phyloP scores from a whole-genome alignment of 2,888 invertebrate genomes.

The Temnothorax ravouxi region DNA sequence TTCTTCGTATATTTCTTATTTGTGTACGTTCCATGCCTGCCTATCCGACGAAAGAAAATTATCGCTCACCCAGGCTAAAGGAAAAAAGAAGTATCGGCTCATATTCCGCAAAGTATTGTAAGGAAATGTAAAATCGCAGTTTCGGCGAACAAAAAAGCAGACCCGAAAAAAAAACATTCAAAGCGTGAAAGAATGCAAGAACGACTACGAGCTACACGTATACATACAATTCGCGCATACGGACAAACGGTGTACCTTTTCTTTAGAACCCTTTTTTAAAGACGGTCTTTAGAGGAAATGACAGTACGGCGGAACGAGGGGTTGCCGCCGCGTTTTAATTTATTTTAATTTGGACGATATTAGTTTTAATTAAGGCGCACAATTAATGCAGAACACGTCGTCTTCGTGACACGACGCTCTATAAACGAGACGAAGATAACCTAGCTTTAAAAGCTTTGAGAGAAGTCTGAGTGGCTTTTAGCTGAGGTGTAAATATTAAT shows the following conservation, averaged over 20 bases:
- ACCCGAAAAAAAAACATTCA: neutral
- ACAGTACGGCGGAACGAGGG: slow-evolving; percentile 10
- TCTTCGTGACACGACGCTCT: slow-evolving; percentile 40
- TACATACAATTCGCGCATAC: neutral
- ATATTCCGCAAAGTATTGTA: neutral
- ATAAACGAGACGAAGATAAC: slow-evolving; percentile 60
- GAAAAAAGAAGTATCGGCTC: neutral
- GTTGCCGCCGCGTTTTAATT: slow-evolving; percentile 64
- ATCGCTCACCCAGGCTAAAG: neutral
- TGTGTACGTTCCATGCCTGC: neutral
- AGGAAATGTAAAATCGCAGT: slow-evolving; percentile 4
- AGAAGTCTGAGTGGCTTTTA: slow-evolving; percentile 22
- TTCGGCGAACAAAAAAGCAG: neutral
- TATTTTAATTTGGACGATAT: slow-evolving; percentile 76
- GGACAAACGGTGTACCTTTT: neutral
- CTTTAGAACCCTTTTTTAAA: slow-evolving; percentile 23
- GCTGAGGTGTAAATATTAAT: slow-evolving; percentile 31
- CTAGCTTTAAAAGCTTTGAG: slow-evolving; percentile 64
- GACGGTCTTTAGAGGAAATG: neutral
- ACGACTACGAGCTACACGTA: neutral
- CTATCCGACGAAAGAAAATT: neutral
- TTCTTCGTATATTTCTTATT: slow-evolving; percentile 6
- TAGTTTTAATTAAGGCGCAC: slow-evolving; percentile 76
- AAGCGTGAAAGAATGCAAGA: slow-evolving; percentile 22
- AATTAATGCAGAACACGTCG: slow-evolving; percentile 73